Conservation (phyloP, 2,888 invertebrate species). For the Phytoseiulus persimilis region DNA sequence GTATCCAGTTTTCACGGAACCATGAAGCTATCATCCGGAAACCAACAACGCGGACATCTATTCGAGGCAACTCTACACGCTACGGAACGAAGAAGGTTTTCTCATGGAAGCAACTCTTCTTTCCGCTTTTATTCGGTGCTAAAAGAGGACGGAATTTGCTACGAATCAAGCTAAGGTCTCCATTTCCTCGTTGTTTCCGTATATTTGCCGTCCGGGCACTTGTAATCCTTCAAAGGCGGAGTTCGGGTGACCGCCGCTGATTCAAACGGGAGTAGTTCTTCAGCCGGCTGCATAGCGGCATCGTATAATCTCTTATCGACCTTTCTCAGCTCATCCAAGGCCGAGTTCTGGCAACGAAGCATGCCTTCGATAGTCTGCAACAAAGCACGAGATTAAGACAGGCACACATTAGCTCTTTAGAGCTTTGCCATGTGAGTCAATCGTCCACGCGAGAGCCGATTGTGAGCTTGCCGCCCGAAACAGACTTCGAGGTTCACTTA, state of each 20-base stretch:
- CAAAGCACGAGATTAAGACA: conserved; percentile 42
- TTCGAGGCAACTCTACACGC: too few relatives aligned
- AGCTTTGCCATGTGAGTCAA: too few relatives aligned
- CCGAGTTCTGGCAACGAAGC: conserved; percentile 63
- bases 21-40: too few relatives aligned
- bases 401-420: too few relatives aligned
- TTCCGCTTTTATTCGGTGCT: background rate
- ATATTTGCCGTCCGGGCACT: conserved; percentile 81
- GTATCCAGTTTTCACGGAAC: too few relatives aligned
- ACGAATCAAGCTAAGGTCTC: conserved; percentile 26
- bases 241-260: conserved; percentile 68
- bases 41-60: too few relatives aligned
- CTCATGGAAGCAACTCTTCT: too few relatives aligned
- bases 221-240: conserved; percentile 71
- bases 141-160: background rate
- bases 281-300: conserved; percentile 68
- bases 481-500: too few relatives aligned
- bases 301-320: conserved; percentile 78
- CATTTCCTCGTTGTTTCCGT: conserved; percentile 70
- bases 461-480: too few relatives aligned
- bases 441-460: too few relatives aligned
- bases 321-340: conserved; percentile 66
- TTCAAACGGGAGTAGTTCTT: conserved; percentile 57
- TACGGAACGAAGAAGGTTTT: too few relatives aligned
- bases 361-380: conserved; percentile 63